Conservation (phyloP, 2,888 invertebrate species). For the Rhopalosiphum nymphaeae region DNA sequence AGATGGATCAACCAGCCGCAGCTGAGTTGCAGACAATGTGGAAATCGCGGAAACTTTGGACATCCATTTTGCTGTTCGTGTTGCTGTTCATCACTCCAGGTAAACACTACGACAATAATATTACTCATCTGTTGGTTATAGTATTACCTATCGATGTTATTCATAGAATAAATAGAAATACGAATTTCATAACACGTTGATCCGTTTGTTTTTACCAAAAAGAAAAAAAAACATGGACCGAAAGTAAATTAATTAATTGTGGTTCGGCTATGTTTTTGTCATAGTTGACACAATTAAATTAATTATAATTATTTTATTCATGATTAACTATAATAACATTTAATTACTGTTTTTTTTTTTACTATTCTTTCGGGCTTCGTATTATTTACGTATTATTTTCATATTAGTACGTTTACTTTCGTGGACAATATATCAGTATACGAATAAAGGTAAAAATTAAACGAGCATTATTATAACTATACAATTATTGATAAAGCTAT, state of each 20-base stretch:
- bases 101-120: not conserved
- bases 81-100: slow-evolving; percentile 55
- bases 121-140: not conserved
- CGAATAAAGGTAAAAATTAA: not conserved
- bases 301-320: slow-evolving; percentile 17
- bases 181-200: not conserved
- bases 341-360: not conserved
- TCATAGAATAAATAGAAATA: not conserved
- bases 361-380: not conserved
- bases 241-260: slow-evolving; percentile 59
- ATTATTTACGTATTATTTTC: not conserved
- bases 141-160: not conserved
- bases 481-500: not conserved
- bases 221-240: slow-evolving; percentile 64
- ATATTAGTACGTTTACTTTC: not conserved
- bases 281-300: slow-evolving; percentile 59
- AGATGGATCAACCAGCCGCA: slow-evolving; percentile 25
- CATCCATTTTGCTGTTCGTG: slow-evolving; percentile 24
- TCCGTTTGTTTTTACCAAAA: not conserved
- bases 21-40: slow-evolving; percentile 18
- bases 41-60: slow-evolving; percentile 43
- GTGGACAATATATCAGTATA: not conserved
- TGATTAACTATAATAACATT: not conserved
- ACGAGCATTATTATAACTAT: not conserved
- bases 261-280: slow-evolving; percentile 63